These are phyloP conservation scores for Bombus consobrinus DNA, from an alignment of 1,140 invertebrate genomes.

Conservation along the genomic window DNA sequence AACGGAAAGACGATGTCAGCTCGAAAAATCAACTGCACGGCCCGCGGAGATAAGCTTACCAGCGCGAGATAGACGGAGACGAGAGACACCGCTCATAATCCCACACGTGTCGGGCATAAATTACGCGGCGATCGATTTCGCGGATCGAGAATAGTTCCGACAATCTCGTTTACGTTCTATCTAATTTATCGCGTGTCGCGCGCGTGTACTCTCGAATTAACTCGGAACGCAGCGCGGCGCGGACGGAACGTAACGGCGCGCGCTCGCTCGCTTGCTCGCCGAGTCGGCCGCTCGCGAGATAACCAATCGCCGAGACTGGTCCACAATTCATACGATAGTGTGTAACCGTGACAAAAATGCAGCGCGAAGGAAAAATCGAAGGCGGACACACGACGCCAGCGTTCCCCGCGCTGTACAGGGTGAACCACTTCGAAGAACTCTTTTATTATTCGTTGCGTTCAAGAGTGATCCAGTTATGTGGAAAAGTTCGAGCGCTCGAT, in stretches of 20 bases:
- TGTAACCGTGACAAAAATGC: conserved; percentile 27
- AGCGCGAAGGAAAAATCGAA: neutral
- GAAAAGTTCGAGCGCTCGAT: neutral
- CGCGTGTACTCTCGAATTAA: conserved; percentile 55
- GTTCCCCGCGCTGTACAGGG: conserved; percentile 14
- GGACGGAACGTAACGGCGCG: too few relatives aligned
- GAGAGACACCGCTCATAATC: conserved; percentile 26
- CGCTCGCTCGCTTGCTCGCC: too few relatives aligned
- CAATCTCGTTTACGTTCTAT: conserved; percentile 52
- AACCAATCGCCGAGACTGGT: conserved; percentile 46
- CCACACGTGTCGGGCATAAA: conserved; percentile 47
- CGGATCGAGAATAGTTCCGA: conserved; percentile 50
- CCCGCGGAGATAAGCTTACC: neutral
- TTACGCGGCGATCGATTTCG: conserved; percentile 40
- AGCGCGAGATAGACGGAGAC: neutral
- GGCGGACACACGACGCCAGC: conserved; percentile 9
- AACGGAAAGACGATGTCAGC: neutral
- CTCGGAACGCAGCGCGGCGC: conserved; percentile 22
- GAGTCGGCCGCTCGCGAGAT: conserved; percentile 14
- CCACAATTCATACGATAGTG: conserved; percentile 53
- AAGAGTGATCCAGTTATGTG: conserved; percentile 6
- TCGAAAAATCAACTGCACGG: neutral
- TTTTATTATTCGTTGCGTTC: conserved; percentile 19
- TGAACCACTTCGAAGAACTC: conserved; percentile 6
- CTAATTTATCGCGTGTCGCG: conserved; percentile 44